Base-by-base conservation (phyloP, 2,113 vertebrate species). In the Cisticola juncidis region DNA sequence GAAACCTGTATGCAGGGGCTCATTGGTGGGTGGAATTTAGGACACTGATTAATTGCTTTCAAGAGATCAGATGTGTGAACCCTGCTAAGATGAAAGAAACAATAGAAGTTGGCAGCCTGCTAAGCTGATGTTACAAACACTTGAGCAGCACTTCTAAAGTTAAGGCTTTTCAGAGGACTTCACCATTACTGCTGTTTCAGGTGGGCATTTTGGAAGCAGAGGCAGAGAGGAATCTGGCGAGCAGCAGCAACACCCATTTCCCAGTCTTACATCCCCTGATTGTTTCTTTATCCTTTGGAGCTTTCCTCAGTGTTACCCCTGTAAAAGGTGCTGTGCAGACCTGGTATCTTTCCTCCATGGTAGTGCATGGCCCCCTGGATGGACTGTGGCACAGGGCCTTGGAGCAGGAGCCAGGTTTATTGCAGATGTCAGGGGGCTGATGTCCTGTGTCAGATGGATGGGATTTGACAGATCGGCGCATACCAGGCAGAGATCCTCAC, bases 11-110 rank as follows among this genome's bases (percentile, higher is more conserved):
- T 44, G 12, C 54, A 44, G 58, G 70, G 60, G 50, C 82, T 96
- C 50, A 80, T 88, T 86, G 96, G 94, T 92, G 83, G 45, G 91
- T 64, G 69, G 93, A 96, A 98, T 98, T 98, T 91, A 88, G 95
- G 96, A 74, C 69, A 56, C 81, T 83, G 94, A 97, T 97, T 97
- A 97, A 97, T 97, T 96, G 90, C 86, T 95, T 98, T 97, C 54
- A 79, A 94, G 94, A 90, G 93, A 83, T 91, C 82, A 68, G 29
- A 72, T 93, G 45, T 88, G 29, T 22, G 13, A 72, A 83, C 87
- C 36, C 78, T 72, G 40, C 65, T 72, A 48, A 60, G 68, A 76
- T 26, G 70, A 48, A 72, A 51, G 48, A 51, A 80, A 57, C 24
- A 76, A 47, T 35, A 92, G 16, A 73, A 89, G 58, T 42, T 72